Percentiles rank a stretch among this genome's conserved stretches.
phyloP scores from a whole-genome alignment of 1,140 invertebrate species.

The Sitobion miscanthi region DNA sequence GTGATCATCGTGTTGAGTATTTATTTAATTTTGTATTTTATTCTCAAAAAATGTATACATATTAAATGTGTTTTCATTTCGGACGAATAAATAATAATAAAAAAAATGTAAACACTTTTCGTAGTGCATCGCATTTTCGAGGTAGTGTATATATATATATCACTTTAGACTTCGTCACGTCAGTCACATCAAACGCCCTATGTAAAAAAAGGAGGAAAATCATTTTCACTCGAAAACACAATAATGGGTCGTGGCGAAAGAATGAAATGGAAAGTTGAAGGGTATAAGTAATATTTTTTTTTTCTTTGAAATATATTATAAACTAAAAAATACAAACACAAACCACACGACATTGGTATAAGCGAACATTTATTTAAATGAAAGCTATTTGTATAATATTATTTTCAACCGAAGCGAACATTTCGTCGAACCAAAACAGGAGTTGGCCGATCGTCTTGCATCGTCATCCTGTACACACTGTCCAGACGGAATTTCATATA shows the following conservation, averaged over 20 bases:
- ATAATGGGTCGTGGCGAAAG: background rate
- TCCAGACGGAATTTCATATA: background rate
- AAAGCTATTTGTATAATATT: background rate
- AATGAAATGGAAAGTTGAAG: background rate
- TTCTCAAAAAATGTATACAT: background rate
- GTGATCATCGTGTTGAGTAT: background rate
- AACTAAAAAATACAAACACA: background rate
- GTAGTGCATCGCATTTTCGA: background rate
- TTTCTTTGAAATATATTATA: background rate
- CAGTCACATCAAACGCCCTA: background rate
- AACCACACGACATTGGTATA: background rate
- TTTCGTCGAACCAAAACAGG: background rate
- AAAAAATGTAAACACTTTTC: background rate
- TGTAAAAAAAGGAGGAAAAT: constrained; percentile 8
- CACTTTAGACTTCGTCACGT: background rate
- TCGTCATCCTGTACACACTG: background rate
- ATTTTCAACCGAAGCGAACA: background rate
- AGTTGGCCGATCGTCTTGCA: background rate
- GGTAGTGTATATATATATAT: background rate
- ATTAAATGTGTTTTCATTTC: background rate
- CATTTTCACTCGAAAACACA: background rate
- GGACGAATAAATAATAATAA: background rate
- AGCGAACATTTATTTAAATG: constrained; percentile 1
- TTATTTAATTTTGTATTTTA: background rate
- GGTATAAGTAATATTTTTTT: constrained; percentile 12